Evolutionary conservation across 2,888 invertebrate species (phyloP).

Genomic region (Stictocephala bisonia): DNA sequence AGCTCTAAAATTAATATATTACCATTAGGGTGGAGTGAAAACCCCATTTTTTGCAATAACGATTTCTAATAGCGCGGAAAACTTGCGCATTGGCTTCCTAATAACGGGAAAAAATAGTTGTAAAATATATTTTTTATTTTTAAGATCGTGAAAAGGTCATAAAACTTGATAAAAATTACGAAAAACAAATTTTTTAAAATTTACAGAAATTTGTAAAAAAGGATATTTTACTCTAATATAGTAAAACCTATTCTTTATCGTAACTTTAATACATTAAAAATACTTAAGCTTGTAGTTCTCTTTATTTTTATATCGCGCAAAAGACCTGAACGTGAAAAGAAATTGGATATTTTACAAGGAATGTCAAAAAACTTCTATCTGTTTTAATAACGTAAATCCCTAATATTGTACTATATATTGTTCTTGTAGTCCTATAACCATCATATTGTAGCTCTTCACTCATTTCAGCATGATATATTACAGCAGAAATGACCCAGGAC

Average conservation of each 20-base stretch:
- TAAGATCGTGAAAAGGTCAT: background rate
- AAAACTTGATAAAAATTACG: background rate
- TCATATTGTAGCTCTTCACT: background rate
- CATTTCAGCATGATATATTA: background rate
- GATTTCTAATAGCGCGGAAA: background rate
- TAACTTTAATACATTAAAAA: background rate
- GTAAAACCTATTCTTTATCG: too few relatives aligned
- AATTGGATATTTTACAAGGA: too few relatives aligned
- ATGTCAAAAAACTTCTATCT: too few relatives aligned
- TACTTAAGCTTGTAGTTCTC: background rate
- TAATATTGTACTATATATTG: background rate
- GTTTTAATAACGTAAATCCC: too few relatives aligned
- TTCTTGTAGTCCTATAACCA: background rate
- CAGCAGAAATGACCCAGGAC: background rate
- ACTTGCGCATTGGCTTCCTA: background rate
- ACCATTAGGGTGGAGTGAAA: too few relatives aligned
- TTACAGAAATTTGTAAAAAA: background rate
- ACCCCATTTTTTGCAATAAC: slow-evolving; percentile 16
- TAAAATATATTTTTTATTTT: background rate
- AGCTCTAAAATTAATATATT: too few relatives aligned
- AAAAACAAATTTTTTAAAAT: background rate
- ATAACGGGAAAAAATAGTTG: too few relatives aligned
- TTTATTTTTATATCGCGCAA: background rate
- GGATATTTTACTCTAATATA: too few relatives aligned
- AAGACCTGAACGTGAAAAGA: background rate